Base-by-base conservation (phyloP, 2,113 vertebrate genomes). In the Pollimyrus isidori region DNA sequence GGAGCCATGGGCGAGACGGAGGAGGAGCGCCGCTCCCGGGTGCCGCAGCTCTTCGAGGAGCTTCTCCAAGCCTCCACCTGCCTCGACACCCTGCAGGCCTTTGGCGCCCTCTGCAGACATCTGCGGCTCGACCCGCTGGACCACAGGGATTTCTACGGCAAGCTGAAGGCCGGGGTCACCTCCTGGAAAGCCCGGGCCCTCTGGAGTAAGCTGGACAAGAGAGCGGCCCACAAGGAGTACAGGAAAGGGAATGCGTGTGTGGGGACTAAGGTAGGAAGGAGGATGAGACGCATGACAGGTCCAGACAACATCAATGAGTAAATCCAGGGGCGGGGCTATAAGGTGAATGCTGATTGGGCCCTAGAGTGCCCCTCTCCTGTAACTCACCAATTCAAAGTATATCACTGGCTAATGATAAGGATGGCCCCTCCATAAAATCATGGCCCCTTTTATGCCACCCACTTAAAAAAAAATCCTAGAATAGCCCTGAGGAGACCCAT, bases 181-280 rank as follows among this genome's bases (percentile, higher is more conserved):
- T 96, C 95, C 0, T 99, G 98, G 98, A 99, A 99, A 91, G 98
- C 98, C 94, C 98, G 98, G 93, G 97, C 97, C 87, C 95, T 99
- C 88, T 99, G 98, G 98, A 97, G 97, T 93, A 99, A 99, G 92
- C 93, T 99, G 93, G 98, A 99, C 93, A 99, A 99, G 89, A 95
- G 97, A 91, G 97, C 97, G 4, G 95, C 96, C 92, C 97, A 99
- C 90, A 99, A 98, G 92, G 98, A 97, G 49, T 99, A 99, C 92
- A 97, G 95, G 90, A 96, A 97, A 0, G 97, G 96, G 17, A 97
- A 95, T 89, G 96, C 95, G 6, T 99, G 97, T 90, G 86, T 90
- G 46, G 97, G 97, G 89, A 97, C 96, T 53, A 97, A 96, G 97
- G 98, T 99, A 95, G 96, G 96, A 56, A 30, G 17, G 19, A 7